Evolutionary conservation across 2,113 vertebrate species (phyloP).

Genomic region (Xiphorhynchus elegans): DNA sequence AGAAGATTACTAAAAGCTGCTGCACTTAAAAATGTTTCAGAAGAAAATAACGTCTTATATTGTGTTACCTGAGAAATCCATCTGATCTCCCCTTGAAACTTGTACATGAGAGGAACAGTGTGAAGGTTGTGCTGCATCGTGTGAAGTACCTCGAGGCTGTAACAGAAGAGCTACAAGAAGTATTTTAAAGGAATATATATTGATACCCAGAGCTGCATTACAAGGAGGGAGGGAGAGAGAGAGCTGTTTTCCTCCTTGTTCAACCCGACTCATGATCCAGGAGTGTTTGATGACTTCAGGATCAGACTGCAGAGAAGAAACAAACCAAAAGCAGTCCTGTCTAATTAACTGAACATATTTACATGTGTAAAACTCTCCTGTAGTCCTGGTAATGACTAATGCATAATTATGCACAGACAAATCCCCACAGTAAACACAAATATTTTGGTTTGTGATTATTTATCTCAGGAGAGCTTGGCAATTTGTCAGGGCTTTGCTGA

Average conservation of each 20-base stretch:
- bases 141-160: background rate
- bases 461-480: slow-evolving; percentile 60
- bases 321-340: slow-evolving; percentile 63
- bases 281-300: slow-evolving; percentile 54
- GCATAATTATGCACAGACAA: slow-evolving; percentile 74
- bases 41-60: background rate
- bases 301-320: slow-evolving; percentile 57
- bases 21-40: slow-evolving; percentile 51
- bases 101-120: background rate
- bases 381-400: slow-evolving; percentile 68
- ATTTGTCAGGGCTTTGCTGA: slow-evolving; percentile 52
- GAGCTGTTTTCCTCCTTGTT: background rate
- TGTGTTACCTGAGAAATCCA: slow-evolving; percentile 2
- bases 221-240: background rate
- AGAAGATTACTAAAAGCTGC: slow-evolving; percentile 57
- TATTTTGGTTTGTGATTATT: slow-evolving; percentile 72
- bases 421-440: slow-evolving; percentile 74
- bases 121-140: background rate
- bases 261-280: background rate
- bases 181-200: background rate
- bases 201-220: background rate
- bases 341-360: slow-evolving; percentile 74
- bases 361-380: slow-evolving; percentile 75
- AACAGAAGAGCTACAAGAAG: slow-evolving; percentile 1
- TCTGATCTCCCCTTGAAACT: slow-evolving; percentile 13